Evolutionary conservation across 2,888 invertebrate species (phyloP).

Genomic region (Argynnis bischoffii): DNA sequence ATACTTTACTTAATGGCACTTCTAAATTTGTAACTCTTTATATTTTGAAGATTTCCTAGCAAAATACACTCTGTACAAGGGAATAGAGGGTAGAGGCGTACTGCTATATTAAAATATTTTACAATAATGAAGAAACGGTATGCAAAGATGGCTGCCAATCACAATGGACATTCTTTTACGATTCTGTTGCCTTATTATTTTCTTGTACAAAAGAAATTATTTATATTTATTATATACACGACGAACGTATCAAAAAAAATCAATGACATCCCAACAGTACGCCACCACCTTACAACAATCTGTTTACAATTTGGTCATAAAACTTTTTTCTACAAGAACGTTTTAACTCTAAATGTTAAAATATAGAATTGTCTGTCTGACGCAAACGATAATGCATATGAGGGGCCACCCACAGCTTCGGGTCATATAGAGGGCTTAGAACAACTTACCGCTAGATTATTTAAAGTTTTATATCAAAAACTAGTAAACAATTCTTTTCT

Average conservation of each 20-base stretch:
- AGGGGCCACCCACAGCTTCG: not conserved
- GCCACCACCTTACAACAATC: constrained; percentile 8
- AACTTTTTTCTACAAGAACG: constrained; percentile 29
- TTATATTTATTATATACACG: too few relatives aligned
- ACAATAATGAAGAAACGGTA: too few relatives aligned
- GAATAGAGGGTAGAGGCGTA: not conserved
- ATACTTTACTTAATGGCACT: constrained; percentile 78
- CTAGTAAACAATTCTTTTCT: too few relatives aligned
- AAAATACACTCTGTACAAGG: constrained; percentile 44
- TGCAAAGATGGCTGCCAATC: too few relatives aligned
- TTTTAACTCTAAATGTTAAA: constrained; percentile 28
- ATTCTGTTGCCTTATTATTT: too few relatives aligned
- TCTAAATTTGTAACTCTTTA: constrained; percentile 56
- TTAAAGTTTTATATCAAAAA: too few relatives aligned
- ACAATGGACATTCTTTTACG: too few relatives aligned
- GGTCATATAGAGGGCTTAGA: too few relatives aligned
- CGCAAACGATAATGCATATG: constrained; percentile 18
- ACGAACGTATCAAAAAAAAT: too few relatives aligned
- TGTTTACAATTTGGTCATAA: constrained; percentile 26
- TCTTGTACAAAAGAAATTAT: too few relatives aligned
- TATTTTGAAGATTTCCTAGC: constrained; percentile 32
- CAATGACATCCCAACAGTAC: not conserved
- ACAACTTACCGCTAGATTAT: too few relatives aligned
- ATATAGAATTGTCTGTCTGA: constrained; percentile 30
- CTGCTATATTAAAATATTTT: too few relatives aligned